Percentiles rank a stretch among this genome's conserved stretches.
Conservation (phyloP, 2,888 invertebrate species). For the Eristalis arbustorum region DNA sequence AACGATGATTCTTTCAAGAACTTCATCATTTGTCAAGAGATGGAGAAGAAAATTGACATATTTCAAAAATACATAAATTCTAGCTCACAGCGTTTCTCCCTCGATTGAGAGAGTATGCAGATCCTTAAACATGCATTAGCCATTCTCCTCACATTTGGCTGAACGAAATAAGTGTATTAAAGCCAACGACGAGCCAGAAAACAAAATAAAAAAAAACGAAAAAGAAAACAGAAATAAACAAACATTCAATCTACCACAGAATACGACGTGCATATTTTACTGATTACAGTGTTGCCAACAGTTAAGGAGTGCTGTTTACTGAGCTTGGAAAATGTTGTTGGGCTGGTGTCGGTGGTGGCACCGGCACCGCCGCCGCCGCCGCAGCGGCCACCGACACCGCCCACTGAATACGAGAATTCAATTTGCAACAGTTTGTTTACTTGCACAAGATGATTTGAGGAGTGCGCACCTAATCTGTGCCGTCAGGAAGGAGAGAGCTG, state of each 20-base stretch:
- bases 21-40: neutral
- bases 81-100: neutral
- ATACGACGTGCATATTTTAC: conserved; percentile 63
- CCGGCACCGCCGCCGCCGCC: too few species aligned
- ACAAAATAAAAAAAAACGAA: neutral
- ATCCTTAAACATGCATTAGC: conserved; percentile 21
- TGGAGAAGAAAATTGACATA: too few species aligned
- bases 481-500: conserved; percentile 16
- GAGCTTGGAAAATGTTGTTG: conserved; percentile 22
- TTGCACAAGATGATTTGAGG: conserved; percentile 57
- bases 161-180: neutral
- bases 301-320: conserved; percentile 34
- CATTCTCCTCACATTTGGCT: conserved; percentile 39
- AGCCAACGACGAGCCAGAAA: neutral
- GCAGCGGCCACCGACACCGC: conserved; percentile 3
- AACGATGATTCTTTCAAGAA: too few species aligned
- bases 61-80: neutral
- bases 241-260: conserved; percentile 59
- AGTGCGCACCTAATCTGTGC: conserved; percentile 59
- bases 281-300: conserved; percentile 64
- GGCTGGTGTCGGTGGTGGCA: neutral
- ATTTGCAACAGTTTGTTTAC: conserved; percentile 71
- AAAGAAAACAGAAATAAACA: conserved; percentile 17
- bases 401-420: conserved; percentile 61
- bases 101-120: neutral